Percentiles rank a stretch among this genome's conserved stretches.
phyloP scores from a whole-genome alignment of 2,113 vertebrate species.

The Lamprotornis superbus region DNA sequence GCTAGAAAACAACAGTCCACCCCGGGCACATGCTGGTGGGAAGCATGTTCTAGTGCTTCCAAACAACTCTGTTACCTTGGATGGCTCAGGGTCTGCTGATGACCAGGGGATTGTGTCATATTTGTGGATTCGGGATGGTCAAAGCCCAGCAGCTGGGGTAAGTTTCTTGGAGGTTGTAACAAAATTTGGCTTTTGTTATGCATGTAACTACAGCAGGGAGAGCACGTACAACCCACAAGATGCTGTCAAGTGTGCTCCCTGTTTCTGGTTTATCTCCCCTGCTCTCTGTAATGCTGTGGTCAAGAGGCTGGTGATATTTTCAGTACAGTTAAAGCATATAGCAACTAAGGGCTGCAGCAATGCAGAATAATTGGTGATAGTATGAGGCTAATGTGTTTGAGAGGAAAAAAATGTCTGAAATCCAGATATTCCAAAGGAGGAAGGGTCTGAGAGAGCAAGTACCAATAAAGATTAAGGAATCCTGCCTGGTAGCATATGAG shows the following conservation, averaged over 20 bases:
- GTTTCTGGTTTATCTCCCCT: neutral
- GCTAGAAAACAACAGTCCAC: slow-evolving; percentile 78
- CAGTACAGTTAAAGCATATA: neutral
- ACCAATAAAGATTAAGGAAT: neutral
- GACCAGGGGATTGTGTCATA: slow-evolving; percentile 81
- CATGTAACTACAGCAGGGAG: neutral
- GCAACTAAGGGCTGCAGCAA: neutral
- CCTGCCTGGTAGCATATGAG: neutral
- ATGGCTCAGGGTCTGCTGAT: slow-evolving; percentile 83
- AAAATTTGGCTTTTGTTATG: neutral
- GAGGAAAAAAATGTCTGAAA: neutral
- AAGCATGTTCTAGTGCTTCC: slow-evolving; percentile 86
- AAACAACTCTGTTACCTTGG: slow-evolving; percentile 86
- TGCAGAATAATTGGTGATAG: neutral
- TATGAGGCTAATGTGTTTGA: neutral
- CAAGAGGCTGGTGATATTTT: neutral
- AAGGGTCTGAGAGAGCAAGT: neutral
- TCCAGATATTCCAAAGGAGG: neutral
- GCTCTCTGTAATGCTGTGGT: neutral
- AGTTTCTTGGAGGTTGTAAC: neutral
- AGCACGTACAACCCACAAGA: neutral
- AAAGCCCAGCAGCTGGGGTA: slow-evolving; percentile 92
- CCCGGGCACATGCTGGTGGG: slow-evolving; percentile 84
- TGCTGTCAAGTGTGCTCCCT: neutral
- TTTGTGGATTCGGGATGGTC: slow-evolving; percentile 84